Evolutionary conservation across 2,888 invertebrate genomes (phyloP).

Genomic region (Pammene aurita): DNA sequence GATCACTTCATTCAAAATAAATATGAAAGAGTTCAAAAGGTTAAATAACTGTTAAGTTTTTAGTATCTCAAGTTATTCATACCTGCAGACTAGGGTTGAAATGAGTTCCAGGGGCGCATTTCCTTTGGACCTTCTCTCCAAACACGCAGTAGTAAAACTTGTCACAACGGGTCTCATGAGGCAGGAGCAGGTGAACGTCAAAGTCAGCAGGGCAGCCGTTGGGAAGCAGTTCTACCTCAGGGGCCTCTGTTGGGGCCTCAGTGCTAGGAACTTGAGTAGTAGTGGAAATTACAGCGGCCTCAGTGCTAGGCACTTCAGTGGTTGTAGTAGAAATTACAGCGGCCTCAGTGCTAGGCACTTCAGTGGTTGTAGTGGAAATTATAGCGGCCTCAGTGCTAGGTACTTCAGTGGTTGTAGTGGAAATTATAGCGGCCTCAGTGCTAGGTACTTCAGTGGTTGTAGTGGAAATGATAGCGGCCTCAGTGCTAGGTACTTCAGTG

Average conservation of each 20-base stretch:
- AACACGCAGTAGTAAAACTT: slow-evolving; percentile 57
- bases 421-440: slow-evolving; percentile 12
- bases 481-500: slow-evolving; percentile 16
- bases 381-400: slow-evolving; percentile 38
- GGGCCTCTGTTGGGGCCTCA: slow-evolving; percentile 14
- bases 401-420: slow-evolving; percentile 34
- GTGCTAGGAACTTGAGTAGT: slow-evolving; percentile 21
- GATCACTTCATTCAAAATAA: too few relatives aligned
- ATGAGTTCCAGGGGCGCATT: slow-evolving; percentile 48
- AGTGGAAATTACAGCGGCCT: slow-evolving; percentile 19
- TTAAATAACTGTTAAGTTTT: too few relatives aligned
- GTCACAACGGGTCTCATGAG: slow-evolving; percentile 52
- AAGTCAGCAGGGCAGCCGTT: slow-evolving; percentile 54
- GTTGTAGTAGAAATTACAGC: slow-evolving; percentile 29
- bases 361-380: slow-evolving; percentile 24
- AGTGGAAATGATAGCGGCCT: slow-evolving; percentile 21
- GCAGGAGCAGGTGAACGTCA: slow-evolving; percentile 49
- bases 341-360: slow-evolving; percentile 44
- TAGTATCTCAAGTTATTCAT: too few relatives aligned
- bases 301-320: slow-evolving; percentile 43
- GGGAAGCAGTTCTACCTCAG: slow-evolving; percentile 40
- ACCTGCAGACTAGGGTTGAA: slow-evolving; percentile 53
- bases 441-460: slow-evolving; percentile 30
- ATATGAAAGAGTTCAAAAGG: too few relatives aligned
- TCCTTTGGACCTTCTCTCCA: slow-evolving; percentile 50